Base-by-base conservation (phyloP, 2,888 invertebrate genomes). In the Mechanitis messenoides region DNA sequence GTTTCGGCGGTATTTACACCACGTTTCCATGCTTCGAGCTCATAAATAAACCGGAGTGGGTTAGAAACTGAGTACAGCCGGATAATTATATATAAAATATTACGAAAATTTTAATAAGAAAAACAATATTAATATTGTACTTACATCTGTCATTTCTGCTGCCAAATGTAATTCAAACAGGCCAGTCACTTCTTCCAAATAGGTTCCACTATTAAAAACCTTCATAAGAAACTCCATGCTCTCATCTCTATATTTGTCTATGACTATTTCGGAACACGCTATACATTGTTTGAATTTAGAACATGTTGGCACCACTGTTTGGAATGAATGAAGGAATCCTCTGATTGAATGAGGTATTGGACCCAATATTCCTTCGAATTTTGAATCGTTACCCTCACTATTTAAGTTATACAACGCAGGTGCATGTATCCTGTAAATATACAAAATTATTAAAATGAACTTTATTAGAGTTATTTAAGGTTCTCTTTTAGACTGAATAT, bases 271-370 rank as follows among this genome's bases (percentile, higher is more conserved):
- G 0, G 98, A 98, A 78, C 99, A 99, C 0, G 97, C 99, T 54
- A 97, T 96, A 77, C 99, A 99, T 69, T 96, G 95, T 60, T 93
- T 92, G 89, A 97, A 99, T 72, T 96, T 94, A 58, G 93, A 91
- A 53, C 96, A 96, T 1, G 96, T 95, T 0, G 98, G 98, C 59
- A 95, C 81, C 47, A 97, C 93, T 57, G 95, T 95, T 68, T 95
- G 94, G 79, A 94, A 96, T 53, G 93, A 92, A 69, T 95, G 94
- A 3, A 99, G 87, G 80, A 96, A 98, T 0, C 98, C 98, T 46
- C 99, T 92, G 68, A 99, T 95, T 4, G 98, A 96, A 80, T 99
- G 98, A 0, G 98, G 98, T 38, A 98, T 88, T 1, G 95, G 91
- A 0, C 98, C 98, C 0, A 98, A 87, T 1, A 94, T 86, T 0